phyloP scores from a whole-genome alignment of 2,888 invertebrate species.

The Callyntrura sp. region DNA sequence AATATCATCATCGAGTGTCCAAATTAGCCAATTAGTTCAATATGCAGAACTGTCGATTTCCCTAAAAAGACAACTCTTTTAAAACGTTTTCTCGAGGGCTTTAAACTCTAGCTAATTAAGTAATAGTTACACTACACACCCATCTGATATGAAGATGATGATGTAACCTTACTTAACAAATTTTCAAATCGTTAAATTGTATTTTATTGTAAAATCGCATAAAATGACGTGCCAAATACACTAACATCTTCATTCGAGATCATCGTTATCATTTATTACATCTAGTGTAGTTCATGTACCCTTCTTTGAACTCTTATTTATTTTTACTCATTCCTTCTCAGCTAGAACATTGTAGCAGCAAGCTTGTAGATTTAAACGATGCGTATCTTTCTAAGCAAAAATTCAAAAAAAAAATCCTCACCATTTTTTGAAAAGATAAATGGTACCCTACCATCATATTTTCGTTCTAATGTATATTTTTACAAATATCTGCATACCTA shows the following conservation, averaged over 20 bases:
- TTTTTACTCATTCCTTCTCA: neutral
- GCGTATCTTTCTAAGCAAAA: neutral
- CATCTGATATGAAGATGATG: neutral
- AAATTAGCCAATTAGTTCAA: neutral
- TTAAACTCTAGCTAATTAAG: slow-evolving; percentile 15
- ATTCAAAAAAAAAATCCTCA: neutral
- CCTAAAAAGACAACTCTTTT: neutral
- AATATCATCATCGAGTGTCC: neutral
- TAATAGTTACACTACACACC: neutral
- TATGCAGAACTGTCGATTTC: neutral
- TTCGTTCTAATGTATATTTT: neutral
- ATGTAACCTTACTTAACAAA: slow-evolving; percentile 13
- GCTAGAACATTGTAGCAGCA: neutral
- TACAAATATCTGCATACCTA: neutral
- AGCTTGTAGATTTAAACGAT: neutral
- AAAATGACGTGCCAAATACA: slow-evolving; percentile 47
- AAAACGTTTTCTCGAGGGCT: slow-evolving; percentile 3
- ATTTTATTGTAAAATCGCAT: neutral
- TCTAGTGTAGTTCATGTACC: slow-evolving; percentile 35
- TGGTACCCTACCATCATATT: neutral
- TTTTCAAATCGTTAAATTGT: slow-evolving; percentile 9
- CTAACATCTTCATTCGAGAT: slow-evolving; percentile 28
- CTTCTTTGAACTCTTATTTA: slow-evolving; percentile 25
- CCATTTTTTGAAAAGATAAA: neutral
- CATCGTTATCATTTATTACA: neutral